phyloP scores from a whole-genome alignment of 2,113 vertebrate genomes.

The Pluvialis apricaria region DNA sequence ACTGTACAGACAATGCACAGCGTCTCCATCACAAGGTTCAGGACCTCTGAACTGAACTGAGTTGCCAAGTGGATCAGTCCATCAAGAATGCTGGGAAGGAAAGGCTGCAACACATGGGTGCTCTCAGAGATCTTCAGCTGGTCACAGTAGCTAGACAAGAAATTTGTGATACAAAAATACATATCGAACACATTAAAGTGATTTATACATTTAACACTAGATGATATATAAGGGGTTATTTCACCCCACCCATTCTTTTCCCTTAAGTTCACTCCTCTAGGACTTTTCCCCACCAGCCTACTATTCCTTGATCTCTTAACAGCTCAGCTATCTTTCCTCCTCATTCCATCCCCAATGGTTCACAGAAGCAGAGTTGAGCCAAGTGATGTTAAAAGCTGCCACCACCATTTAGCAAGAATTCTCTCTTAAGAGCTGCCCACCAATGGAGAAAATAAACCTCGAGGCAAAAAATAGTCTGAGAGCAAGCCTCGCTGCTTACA shows the following conservation, averaged over 20 bases:
- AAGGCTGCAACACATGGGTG: constrained; percentile 92
- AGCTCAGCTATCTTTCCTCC: neutral
- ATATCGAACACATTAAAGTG: neutral
- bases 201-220: neutral
- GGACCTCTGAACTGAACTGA: constrained; percentile 95
- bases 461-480: neutral
- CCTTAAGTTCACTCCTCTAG: neutral
- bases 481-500: neutral
- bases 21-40: constrained; percentile 97
- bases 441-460: neutral
- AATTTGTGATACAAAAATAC: neutral
- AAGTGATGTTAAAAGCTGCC: neutral
- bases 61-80: constrained; percentile 93
- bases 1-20: constrained; percentile 96
- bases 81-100: constrained; percentile 93
- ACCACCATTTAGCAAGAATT: neutral
- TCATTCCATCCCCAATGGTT: neutral
- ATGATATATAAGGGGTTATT: neutral
- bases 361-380: neutral
- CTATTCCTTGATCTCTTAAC: neutral
- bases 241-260: neutral
- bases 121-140: constrained; percentile 95
- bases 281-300: neutral
- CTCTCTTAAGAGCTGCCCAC: neutral
- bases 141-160: constrained; percentile 88